A percentile compares a stretch with the other conserved stretches of the same genome.
phyloP scores from a whole-genome alignment of 2,113 vertebrate species.

The Antennarius striatus region DNA sequence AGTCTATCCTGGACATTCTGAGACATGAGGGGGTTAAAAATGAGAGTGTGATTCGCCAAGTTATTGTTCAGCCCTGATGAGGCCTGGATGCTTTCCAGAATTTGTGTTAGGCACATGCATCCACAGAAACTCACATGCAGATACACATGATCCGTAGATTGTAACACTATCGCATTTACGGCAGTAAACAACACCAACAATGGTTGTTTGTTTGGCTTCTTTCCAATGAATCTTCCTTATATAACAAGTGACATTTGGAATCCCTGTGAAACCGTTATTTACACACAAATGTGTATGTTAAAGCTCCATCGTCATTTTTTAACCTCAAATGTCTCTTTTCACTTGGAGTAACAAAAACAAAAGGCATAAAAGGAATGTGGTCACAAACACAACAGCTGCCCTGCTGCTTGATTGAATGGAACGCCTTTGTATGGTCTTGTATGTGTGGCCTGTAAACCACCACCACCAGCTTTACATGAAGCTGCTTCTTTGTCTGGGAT shows the following conservation, averaged over 20 bases:
- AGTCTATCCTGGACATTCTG: conserved; percentile 31
- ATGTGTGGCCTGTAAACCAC: conserved; percentile 60
- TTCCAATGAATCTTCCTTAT: conserved; percentile 8
- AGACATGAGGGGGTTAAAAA: conserved; percentile 35
- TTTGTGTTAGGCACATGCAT: conserved; percentile 6
- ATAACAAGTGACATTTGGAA: conserved; percentile 12
- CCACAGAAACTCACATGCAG: conserved; percentile 12
- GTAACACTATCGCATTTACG: neutral
- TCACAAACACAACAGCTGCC: conserved; percentile 52
- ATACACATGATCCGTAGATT: conserved; percentile 9
- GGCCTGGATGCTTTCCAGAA: conserved; percentile 48
- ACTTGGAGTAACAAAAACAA: conserved; percentile 38
- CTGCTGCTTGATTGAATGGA: conserved; percentile 57
- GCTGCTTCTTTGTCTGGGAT: conserved; percentile 65
- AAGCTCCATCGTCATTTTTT: conserved; percentile 22
- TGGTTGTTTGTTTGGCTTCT: conserved; percentile 16
- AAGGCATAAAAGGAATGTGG: conserved; percentile 46
- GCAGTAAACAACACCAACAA: conserved; percentile 28
- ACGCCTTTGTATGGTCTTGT: conserved; percentile 64
- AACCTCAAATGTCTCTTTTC: conserved; percentile 17
- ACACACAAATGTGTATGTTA: neutral
- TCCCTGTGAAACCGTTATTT: neutral
- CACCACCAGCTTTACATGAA: conserved; percentile 51
- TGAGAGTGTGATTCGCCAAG: conserved; percentile 47
- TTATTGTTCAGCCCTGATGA: conserved; percentile 65